Base-by-base conservation (phyloP, 2,113 vertebrate genomes). In the Microcebus tavaratra region DNA sequence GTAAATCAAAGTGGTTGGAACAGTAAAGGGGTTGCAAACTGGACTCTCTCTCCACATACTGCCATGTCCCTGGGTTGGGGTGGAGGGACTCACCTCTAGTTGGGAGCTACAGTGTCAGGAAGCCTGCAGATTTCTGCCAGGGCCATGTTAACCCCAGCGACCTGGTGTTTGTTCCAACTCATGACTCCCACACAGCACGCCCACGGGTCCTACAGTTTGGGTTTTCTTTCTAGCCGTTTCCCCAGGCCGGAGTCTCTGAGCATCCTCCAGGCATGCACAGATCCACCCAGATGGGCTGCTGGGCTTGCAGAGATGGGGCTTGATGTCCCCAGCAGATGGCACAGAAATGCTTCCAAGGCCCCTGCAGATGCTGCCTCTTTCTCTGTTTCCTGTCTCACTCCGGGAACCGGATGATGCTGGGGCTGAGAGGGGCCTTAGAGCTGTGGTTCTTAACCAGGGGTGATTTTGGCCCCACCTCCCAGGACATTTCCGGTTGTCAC, bases 281-380 rank as follows among this genome's bases (percentile, higher is more conserved):
- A 3, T 25, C 17, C 67, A 34, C 61, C 50, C 1, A 2, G 9
- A 20, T 6, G 0, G 18, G 18, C 2, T 1, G 8, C 18, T n/a
- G 3, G n/a, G 57, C 6, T 48, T 5, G 2, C 27, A 13, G 5
- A 59, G 42, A 68, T 27, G 5, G 31, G 50, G 39, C 75, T 67
- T 36, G 15, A 11, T 29, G 3, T 1, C 3, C 14, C 73, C 92
- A 82, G 95, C 50, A 86, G 84, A 45, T 29, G 95, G 73, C 14
- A 7, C 65, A 65, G n/a, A 42, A 34, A 31, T 9, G 6, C 42
- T 85, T 63, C 42, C 10, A 0, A 18, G 25, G 29, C 36, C n/a
- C 45, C n/a, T 4, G 53, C 18, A 1, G 42, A 39, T 3, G 17
- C 34, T 0, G 8, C 2, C 34, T 12, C 42, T 50, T 55, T 36